phyloP scores from a whole-genome alignment of 1,140 invertebrate genomes.

The Notospermus geniculatus region DNA sequence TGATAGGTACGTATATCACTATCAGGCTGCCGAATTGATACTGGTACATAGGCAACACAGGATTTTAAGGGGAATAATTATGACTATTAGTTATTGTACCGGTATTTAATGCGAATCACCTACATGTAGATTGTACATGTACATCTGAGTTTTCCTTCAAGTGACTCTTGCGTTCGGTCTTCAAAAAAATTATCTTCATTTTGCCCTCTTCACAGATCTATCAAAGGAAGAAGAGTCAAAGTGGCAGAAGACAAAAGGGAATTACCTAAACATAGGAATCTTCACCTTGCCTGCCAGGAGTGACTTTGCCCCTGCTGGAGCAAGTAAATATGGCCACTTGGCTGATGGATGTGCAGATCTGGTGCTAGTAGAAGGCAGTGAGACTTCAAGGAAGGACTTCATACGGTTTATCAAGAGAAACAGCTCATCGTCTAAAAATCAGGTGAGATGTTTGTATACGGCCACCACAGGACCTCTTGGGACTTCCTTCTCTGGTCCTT shows the following conservation, averaged over 20 bases:
- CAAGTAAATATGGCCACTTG: slow-evolving; percentile 48
- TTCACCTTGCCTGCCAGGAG: slow-evolving; percentile 34
- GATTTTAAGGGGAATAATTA: too few species aligned
- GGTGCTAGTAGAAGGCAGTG: slow-evolving; percentile 39
- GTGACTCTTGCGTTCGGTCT: too few species aligned
- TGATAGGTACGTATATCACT: too few species aligned
- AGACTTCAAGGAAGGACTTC: slow-evolving; percentile 44
- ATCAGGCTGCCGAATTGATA: too few species aligned
- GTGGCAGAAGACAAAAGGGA: slow-evolving; percentile 37
- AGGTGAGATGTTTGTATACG: slow-evolving; percentile 28
- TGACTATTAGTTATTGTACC: too few species aligned
- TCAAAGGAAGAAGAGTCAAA: background rate
- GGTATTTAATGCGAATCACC: too few species aligned
- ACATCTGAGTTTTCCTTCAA: too few species aligned
- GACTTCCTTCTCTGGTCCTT: background rate
- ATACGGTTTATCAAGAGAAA: slow-evolving; percentile 46
- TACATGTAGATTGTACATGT: too few species aligned
- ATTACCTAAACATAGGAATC: slow-evolving; percentile 39
- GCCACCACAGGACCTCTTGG: background rate
- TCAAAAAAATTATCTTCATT: too few species aligned
- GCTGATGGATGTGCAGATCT: slow-evolving; percentile 49
- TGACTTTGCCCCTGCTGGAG: slow-evolving; percentile 44
- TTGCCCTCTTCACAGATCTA: too few species aligned
- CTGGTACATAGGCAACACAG: too few species aligned
- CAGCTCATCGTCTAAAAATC: slow-evolving; percentile 47